phyloP scores from a whole-genome alignment of 37 sponge, comb jelly and placozoan genomes.

The Mnemiopsis leidyi region DNA sequence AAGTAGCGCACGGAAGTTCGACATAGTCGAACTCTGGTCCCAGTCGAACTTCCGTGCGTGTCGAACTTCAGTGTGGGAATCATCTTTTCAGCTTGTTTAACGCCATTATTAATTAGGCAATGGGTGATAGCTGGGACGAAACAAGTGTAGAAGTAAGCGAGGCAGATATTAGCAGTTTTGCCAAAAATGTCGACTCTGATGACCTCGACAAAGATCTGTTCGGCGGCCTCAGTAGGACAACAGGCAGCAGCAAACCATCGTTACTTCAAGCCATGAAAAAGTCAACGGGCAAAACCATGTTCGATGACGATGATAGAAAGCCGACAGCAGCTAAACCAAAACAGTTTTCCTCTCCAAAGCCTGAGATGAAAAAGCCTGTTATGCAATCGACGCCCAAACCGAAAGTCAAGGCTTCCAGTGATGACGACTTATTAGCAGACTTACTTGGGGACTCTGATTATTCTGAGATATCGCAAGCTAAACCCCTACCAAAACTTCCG shows the following conservation, averaged over 20 bases:
- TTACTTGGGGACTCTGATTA: conserved; percentile 28
- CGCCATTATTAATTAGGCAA: no score
- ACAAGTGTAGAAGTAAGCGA: conserved; percentile 57
- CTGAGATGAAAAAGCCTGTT: neutral
- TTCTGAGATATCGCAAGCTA: neutral
- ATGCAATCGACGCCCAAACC: neutral
- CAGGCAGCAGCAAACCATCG: neutral
- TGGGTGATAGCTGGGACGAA: conserved; percentile 65
- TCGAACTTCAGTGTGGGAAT: no score
- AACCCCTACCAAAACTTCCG: neutral
- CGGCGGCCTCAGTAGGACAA: neutral
- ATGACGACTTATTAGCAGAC: conserved; percentile 57
- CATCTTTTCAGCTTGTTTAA: no score
- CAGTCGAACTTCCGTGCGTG: no score
- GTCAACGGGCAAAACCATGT: conserved; percentile 34
- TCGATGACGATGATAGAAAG: conserved; percentile 34
- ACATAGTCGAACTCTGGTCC: no score
- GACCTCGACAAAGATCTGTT: conserved; percentile 15
- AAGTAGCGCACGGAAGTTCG: no score
- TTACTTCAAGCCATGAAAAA: conserved; percentile 49
- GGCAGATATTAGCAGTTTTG: conserved; percentile 21
- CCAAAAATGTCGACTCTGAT: neutral
- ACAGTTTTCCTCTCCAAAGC: neutral
- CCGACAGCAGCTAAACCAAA: neutral
- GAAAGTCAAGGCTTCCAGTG: neutral